Evolutionary conservation across 1,140 invertebrate species (phyloP), one percentile per base, ranked within the genome.

Genomic region (Odontomachus brunneus): DNA sequence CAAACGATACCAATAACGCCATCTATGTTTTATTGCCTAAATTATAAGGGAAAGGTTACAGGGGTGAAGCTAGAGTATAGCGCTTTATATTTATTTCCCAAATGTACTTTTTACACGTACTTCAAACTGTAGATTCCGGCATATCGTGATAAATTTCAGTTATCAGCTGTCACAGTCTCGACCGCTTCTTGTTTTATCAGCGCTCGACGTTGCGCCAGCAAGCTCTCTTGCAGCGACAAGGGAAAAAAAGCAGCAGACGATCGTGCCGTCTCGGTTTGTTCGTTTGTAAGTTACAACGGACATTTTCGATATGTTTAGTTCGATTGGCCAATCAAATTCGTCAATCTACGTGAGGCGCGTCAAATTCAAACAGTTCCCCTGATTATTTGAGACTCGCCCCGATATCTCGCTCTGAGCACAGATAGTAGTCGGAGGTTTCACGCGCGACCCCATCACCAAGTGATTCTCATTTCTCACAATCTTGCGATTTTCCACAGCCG

Each of bases 1-100:
- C 24, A 17, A 80, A 80, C 65, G 51, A 26, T 44, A 59, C 65
- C 11, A 9, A 0, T 7, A 24, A 11, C 44, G 75, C 75, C 75
- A 80, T 57, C 75, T 80, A 3, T 80, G 14, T 0, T 57, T 71
- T 59, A 48, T 71, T 26, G 9, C 3, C n/a, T 14, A 57, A 69
- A 1, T 59, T 59, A 48, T 22, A 9, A 57, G 17, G 73, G 29
- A 63, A 66, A n/a, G 19, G 9, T 38, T 7, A 33, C 29, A 11
- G 9, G n/a, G 17, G 38, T n/a, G n/a, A n/a, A n/a, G n/a, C n/a
- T n/a, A n/a, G n/a, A 33, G 2, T 15, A 17, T 24, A 14, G 29
- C 17, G 22, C 14, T 7, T 65, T 76, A 55, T 66, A 55, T 12
- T 69, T 78, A 57, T 78, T 55, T 66, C 19, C 48, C 5, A 44